Evolutionary conservation across 2,797 vertebrate genomes (phyloP), one percentile per base, ranked within the genome.

Genomic region (Coendou prehensilis): DNA sequence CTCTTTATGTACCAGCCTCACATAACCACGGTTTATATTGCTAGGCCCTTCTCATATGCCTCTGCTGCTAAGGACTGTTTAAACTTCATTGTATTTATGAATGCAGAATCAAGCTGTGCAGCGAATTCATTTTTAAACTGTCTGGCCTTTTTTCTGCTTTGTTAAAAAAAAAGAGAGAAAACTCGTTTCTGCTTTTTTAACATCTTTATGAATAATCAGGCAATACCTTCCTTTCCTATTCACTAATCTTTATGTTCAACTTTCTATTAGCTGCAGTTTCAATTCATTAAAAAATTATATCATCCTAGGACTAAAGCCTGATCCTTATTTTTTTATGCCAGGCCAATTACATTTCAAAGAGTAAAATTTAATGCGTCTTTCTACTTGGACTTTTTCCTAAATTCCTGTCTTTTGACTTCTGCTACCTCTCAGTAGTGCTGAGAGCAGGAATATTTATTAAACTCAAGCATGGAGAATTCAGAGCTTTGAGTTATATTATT

Each of bases 221-320:
- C 28, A 23, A 56, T 45, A 54, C 50, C 64, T 80, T 90, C 33
- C 64, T 93, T 91, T 89, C 87, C 37, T 86, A 78, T 56, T 81
- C 8, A 3, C 54, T 97, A 92, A 96, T 93, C 73, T 96, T 87
- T 88, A 56, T 80, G 81, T 93, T 94, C 87, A 84, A 59, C 59
- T 82, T 94, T 84, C 85, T 75, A 97, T 97, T 97, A 92, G 75
- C 73, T 88, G 23, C 41, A 57, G 94, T 97, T 96, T 95, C 56
- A 94, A 95, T 93, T 96, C 94, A 96, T 97, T 97, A 94, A 97
- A 97, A 97, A 96, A 87, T 94, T 54, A 88, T 92, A 88, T 88
- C 82, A 93, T 64, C 47, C 78, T 92, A 85, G 84, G 69, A 95
- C 75, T 88, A 89, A 92, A 79, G 22, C 54, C 56, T 69, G n/a